Evolutionary conservation across 2,113 vertebrate genomes (phyloP).

Genomic region (Tapirus terrestris): DNA sequence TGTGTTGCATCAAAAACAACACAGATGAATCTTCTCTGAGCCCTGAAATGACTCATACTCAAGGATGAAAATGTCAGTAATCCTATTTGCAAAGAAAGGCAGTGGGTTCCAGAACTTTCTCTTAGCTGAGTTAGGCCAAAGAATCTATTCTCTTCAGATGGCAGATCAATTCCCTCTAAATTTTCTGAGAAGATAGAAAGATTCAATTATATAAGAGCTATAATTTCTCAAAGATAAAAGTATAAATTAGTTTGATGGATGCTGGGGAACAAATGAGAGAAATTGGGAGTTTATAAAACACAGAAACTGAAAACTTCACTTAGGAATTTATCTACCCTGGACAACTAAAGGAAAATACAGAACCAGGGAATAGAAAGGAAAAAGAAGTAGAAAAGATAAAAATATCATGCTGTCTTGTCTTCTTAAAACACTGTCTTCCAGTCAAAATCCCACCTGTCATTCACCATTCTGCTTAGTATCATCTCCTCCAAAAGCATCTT

Average conservation of each 20-base stretch:
- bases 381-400: neutral
- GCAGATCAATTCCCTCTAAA: neutral
- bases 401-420: neutral
- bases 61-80: neutral
- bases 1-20: neutral
- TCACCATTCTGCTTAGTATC: neutral
- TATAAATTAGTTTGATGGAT: neutral
- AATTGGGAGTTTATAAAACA: neutral
- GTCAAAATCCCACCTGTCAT: neutral
- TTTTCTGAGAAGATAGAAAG: neutral
- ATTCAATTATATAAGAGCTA: neutral
- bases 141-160: neutral
- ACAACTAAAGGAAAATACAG: neutral
- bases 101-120: neutral
- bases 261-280: neutral
- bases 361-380: neutral
- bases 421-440: neutral
- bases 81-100: neutral
- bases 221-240: slow-evolving; percentile 38
- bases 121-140: slow-evolving; percentile 46
- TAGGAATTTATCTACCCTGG: neutral
- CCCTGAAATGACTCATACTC: neutral
- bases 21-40: neutral
- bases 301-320: neutral
- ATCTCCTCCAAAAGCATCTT: neutral